Base-by-base conservation (phyloP, 2,888 invertebrate genomes). In the Arenicola marina region DNA sequence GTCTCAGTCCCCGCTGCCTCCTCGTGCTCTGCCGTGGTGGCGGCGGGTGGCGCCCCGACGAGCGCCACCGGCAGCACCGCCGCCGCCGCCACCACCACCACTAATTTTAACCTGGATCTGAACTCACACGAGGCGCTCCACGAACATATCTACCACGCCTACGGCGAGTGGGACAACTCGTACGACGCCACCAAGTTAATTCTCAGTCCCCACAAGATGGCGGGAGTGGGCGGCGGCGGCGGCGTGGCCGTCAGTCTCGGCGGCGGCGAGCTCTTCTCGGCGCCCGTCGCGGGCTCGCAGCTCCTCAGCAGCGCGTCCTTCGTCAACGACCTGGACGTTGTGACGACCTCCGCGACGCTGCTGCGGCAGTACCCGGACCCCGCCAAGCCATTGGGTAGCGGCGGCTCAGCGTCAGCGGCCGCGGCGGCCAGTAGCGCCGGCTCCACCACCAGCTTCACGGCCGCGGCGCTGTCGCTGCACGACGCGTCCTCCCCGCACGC, bases 101-200 rank as follows among this genome's bases (percentile, higher is more conserved):
- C 15, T 7, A 31, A 31, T 21, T 48, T 48, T 18, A 77, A 77
- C 63, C 67, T 82, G 33, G 81, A 79, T 66, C 76, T 79, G 70
- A 78, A 78, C 55, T 73, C 77, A 24, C 73, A 76, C 18, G 78
- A 76, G 54, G 75, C 75, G 33, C 73, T 54, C 32, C 26, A 78
- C 46, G 78, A 81, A 48, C 79, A 80, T 60, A 72, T 79, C 32
- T 78, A 78, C 58, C 75, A 79, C 71, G 76, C 80, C 1, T 81
- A 78, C 57, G 76, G 79, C 33, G 81, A 81, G 51, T 81, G 81
- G 80, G 82, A 82, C 59, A 65, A 31, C n/a, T 65, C 74, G 1
- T 77, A 74, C 55, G 77, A 80, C 63, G 69, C 44, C 74, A 26
- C 66, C 73, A 59, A 72, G 57, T 34, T 78, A 29, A 70, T 78